A percentile compares a stretch with the other conserved stretches of the same genome.
Evolutionary conservation across 2,797 vertebrate species (phyloP).

Genomic region (Hypotaenidia philippensis): DNA sequence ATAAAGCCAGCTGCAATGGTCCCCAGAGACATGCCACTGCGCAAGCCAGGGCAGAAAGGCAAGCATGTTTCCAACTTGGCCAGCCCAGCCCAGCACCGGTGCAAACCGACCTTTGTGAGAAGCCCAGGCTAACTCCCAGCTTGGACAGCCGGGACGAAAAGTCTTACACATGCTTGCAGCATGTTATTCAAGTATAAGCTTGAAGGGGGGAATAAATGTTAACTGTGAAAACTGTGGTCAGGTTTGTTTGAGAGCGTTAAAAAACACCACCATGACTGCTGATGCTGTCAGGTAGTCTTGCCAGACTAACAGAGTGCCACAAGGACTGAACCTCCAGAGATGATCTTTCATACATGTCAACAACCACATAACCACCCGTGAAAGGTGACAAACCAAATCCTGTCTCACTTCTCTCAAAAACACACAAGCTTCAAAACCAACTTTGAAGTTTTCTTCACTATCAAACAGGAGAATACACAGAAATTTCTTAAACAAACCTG

Average conservation of each 20-base stretch:
- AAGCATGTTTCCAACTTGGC: background rate
- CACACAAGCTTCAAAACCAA: conserved; percentile 29
- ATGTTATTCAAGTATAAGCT: background rate
- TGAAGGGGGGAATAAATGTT: background rate
- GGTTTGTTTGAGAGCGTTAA: background rate
- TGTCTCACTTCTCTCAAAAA: background rate
- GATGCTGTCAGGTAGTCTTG: background rate
- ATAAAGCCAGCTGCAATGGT: background rate
- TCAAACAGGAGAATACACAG: background rate
- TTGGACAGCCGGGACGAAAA: background rate
- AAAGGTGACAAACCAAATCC: conserved; percentile 19
- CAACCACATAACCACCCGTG: background rate
- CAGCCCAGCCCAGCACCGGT: background rate
- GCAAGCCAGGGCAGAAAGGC: background rate
- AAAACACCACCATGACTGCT: background rate
- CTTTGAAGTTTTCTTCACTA: conserved; percentile 3
- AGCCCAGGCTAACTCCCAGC: background rate
- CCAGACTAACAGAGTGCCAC: background rate
- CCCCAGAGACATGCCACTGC: background rate
- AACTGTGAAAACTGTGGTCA: background rate
- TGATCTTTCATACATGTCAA: background rate
- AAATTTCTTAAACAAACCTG: background rate
- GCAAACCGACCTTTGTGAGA: background rate
- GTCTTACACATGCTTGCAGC: background rate
- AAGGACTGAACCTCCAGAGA: background rate